Conservation (phyloP, 2,113 vertebrate species). For the Myrmecobius fasciatus region DNA sequence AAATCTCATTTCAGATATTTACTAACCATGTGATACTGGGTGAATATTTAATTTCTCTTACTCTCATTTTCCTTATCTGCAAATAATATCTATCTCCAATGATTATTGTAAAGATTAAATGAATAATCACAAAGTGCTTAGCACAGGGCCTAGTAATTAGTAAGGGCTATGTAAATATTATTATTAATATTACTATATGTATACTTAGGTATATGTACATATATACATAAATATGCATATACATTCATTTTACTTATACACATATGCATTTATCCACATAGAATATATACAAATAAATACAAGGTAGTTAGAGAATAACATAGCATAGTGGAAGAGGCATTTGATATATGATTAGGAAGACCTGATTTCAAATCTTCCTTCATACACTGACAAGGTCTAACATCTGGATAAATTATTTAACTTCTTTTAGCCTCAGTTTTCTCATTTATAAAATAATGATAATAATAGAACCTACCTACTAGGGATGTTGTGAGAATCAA, state of each 20-base stretch:
- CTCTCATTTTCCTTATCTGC: neutral
- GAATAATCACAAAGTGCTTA: too few relatives aligned
- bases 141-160: neutral
- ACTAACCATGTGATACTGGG: neutral
- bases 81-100: neutral
- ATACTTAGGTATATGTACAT: too few relatives aligned
- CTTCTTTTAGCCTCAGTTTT: too few relatives aligned
- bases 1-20: neutral
- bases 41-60: neutral
- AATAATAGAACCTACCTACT: too few relatives aligned
- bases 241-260: too few relatives aligned
- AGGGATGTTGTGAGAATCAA: too few relatives aligned
- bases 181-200: neutral
- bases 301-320: neutral
- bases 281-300: neutral
- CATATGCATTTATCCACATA: neutral
- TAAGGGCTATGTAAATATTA: neutral
- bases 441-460: too few relatives aligned
- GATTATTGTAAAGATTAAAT: neutral
- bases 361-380: neutral
- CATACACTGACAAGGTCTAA: neutral
- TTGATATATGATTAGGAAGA: neutral
- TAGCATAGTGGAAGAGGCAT: neutral
- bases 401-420: neutral
- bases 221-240: constrained; percentile 30